These are phyloP conservation scores for Otocyon megalotis DNA, from an alignment of 2,113 vertebrate species.

Conservation along the genomic window DNA sequence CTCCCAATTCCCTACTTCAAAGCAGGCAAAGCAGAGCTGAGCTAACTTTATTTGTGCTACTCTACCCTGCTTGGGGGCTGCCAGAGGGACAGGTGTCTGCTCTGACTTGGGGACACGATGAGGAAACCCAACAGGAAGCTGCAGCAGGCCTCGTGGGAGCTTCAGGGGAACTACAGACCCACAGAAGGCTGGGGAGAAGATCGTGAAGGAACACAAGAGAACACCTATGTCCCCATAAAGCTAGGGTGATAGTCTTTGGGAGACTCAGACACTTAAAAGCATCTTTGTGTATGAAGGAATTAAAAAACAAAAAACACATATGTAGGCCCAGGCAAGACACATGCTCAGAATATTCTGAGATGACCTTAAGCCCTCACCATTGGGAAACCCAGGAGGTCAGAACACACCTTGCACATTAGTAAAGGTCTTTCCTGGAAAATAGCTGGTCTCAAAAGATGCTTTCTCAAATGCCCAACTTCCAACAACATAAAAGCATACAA, in stretches of 20 bases:
- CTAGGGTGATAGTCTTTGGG: neutral
- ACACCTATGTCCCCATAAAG: too few species aligned
- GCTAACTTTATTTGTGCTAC: neutral
- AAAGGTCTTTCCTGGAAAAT: neutral
- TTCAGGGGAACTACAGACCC: neutral
- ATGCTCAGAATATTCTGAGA: neutral
- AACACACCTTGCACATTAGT: too few species aligned
- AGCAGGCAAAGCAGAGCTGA: neutral
- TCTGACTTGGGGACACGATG: neutral
- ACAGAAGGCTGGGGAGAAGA: too few species aligned
- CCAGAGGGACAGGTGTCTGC: neutral
- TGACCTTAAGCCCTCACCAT: neutral
- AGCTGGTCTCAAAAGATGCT: neutral
- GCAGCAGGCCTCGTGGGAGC: neutral
- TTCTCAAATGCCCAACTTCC: neutral
- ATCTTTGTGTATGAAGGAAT: fast-evolving
- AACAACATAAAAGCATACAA: neutral
- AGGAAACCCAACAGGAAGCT: neutral
- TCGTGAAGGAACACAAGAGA: neutral
- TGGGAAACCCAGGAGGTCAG: neutral
- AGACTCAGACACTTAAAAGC: neutral
- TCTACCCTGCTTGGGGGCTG: neutral
- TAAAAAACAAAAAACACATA: neutral
- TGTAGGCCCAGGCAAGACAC: neutral
- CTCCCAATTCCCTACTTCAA: neutral